Base-by-base conservation (phyloP, 2,888 invertebrate genomes). In the Melanophora roralis region DNA sequence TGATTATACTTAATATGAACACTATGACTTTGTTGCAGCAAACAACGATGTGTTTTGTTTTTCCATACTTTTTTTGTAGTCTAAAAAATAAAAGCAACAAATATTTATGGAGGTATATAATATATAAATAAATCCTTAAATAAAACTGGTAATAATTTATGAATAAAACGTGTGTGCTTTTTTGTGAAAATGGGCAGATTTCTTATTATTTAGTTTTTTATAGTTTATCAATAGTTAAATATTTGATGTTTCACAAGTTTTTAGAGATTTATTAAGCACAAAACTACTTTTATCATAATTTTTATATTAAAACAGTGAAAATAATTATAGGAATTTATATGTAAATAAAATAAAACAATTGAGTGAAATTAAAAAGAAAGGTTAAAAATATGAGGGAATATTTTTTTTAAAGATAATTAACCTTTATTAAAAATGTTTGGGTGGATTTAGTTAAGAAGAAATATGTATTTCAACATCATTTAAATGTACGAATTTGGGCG, bases 401-500 rank as follows among this genome's bases (percentile, higher is more conserved):
- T 47, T 19, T 23, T 0, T 19, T 49, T 21, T 40, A 7, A 0
- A 19, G n/a, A n/a, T n/a, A n/a, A n/a, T n/a, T n/a, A n/a, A n/a
- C n/a, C n/a, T n/a, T n/a, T n/a, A n/a, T n/a, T 19, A 34, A 23
- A 16, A 8, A 65, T 43, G 7, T 43, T 23, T 3, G 27, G 27
- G 27, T 3, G 27, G n/a, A n/a, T n/a, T n/a, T n/a, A n/a, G n/a
- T n/a, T n/a, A n/a, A n/a, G n/a, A n/a, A n/a, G n/a, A n/a, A n/a
- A n/a, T n/a, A 53, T 47, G 11, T n/a, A 43, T 65, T 81, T 34
- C 62, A 51, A 82, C 75, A 34, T 47, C 71, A 45, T 72, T 82
- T 67, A 80, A 69, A 83, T 82, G 32, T 68, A 80, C 65, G 80
- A 78, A 77, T 82, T 82, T 68, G 78, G 78, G 80, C 71, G 80